Conservation (phyloP, 2,113 vertebrate genomes). For the Rhea americana region DNA sequence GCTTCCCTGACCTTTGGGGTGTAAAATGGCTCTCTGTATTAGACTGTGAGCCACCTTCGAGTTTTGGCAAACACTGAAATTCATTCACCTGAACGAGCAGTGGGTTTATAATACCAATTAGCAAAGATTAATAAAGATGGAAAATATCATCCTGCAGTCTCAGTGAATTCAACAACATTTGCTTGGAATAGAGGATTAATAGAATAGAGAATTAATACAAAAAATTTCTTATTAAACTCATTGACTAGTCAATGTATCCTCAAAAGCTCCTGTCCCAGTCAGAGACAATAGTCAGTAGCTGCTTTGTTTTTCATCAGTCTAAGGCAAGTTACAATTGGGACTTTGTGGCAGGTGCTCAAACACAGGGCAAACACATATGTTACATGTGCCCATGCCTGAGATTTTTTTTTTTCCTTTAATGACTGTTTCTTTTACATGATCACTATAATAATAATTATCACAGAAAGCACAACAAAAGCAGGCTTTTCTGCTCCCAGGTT, state of each 20-base stretch:
- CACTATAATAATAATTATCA: neutral
- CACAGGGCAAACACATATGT: neutral
- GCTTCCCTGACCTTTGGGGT: neutral
- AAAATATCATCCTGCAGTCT: neutral
- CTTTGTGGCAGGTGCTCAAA: neutral
- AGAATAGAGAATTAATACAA: neutral
- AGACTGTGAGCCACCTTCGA: neutral
- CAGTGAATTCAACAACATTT: neutral
- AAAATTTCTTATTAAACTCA: neutral
- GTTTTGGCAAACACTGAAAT: neutral
- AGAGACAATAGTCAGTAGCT: neutral
- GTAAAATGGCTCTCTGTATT: neutral
- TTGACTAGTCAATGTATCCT: rapidly evolving
- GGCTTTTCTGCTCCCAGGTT: neutral
- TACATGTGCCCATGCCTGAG: neutral
- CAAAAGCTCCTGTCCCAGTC: neutral
- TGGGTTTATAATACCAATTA: neutral
- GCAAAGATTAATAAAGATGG: neutral
- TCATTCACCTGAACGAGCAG: neutral
- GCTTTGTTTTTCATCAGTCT: neutral
- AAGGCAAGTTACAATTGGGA: neutral
- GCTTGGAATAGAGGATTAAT: neutral
- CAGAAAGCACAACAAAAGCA: neutral
- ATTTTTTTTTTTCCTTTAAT: neutral
- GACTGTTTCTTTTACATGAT: neutral